These are phyloP conservation scores for Capitulum mitella DNA, from an alignment of 2,888 invertebrate genomes.

Conservation along the genomic window DNA sequence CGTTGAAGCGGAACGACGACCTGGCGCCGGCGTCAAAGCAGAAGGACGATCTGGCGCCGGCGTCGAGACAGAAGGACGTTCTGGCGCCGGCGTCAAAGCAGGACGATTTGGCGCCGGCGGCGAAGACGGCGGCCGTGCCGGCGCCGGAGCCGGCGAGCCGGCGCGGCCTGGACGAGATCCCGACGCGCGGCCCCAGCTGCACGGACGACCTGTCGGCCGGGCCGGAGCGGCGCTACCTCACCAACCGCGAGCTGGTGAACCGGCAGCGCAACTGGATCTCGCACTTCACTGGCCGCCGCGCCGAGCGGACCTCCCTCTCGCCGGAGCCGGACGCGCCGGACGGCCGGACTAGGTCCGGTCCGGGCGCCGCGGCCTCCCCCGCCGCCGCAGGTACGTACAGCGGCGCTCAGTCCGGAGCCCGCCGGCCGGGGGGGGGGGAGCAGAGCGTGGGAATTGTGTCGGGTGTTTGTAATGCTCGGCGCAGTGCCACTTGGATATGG, in stretches of 20 bases:
- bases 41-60: too few species aligned
- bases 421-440: too few species aligned
- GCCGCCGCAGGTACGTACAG: not conserved
- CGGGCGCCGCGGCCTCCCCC: not conserved
- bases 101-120: constrained; percentile 28
- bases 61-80: not conserved
- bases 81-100: not conserved
- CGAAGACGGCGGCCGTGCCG: not conserved
- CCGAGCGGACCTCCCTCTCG: not conserved
- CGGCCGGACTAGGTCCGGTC: not conserved
- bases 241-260: constrained; percentile 62
- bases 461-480: too few species aligned
- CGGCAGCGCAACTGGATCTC: constrained; percentile 89
- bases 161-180: constrained; percentile 4
- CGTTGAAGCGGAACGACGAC: too few species aligned
- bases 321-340: not conserved
- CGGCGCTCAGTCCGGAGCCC: not conserved
- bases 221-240: constrained; percentile 16
- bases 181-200: constrained; percentile 27
- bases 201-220: constrained; percentile 21
- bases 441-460: too few species aligned
- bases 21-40: too few species aligned
- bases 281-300: constrained; percentile 45
- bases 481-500: too few species aligned
- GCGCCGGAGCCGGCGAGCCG: not conserved